phyloP scores from a whole-genome alignment of 2,888 invertebrate genomes.

The Mechanitis mazaeus region DNA sequence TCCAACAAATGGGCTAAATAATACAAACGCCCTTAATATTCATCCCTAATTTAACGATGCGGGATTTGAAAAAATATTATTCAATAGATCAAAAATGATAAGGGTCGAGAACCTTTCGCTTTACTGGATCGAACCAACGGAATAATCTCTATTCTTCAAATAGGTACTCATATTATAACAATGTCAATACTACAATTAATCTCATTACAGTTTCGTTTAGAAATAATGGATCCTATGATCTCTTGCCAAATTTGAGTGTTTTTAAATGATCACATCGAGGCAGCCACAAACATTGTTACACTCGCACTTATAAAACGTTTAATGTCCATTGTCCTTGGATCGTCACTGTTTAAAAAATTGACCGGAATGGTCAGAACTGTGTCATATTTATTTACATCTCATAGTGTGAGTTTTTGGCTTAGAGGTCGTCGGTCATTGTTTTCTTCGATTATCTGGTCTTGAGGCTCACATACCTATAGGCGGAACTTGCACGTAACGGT shows the following conservation, averaged over 20 bases:
- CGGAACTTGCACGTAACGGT: conserved; percentile 97
- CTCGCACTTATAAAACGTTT: conserved; percentile 57
- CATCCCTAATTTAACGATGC: conserved; percentile 76
- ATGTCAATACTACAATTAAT: conserved; percentile 76
- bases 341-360: conserved; percentile 64
- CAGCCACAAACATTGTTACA: conserved; percentile 58
- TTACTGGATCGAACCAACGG: conserved; percentile 63
- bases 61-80: conserved; percentile 77
- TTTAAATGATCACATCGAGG: conserved; percentile 68
- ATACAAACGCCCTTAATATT: conserved; percentile 77
- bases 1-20: conserved; percentile 78
- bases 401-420: conserved; percentile 54
- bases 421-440: conserved; percentile 64
- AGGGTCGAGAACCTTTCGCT: conserved; percentile 70
- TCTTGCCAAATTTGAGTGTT: conserved; percentile 57
- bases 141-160: conserved; percentile 70
- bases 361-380: conserved; percentile 56
- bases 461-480: conserved; percentile 85
- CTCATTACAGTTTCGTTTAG: conserved; percentile 73
- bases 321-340: conserved; percentile 47
- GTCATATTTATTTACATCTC: conserved; percentile 47
- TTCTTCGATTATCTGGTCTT: conserved; percentile 62
- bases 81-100: conserved; percentile 76
- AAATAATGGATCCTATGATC: conserved; percentile 71
- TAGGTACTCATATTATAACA: conserved; percentile 72